Conservation (phyloP, 1,140 invertebrate species). For the Lethocerus indicus region DNA sequence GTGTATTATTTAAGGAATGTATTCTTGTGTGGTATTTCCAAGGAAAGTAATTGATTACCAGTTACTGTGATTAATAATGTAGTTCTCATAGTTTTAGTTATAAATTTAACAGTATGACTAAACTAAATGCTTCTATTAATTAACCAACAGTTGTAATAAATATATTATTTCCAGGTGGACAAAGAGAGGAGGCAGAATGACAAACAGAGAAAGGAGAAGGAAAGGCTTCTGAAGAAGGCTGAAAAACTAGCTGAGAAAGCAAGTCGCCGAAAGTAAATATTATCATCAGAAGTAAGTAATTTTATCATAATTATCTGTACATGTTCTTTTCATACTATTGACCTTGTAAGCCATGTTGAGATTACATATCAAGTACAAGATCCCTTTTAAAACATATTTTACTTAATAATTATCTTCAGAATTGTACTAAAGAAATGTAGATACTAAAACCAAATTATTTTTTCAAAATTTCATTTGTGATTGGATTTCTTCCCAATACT, state of each 20-base stretch:
- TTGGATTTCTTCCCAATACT: too few species aligned
- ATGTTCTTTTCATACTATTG: neutral
- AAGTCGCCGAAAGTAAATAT: constrained; percentile 16
- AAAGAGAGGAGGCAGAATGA: constrained; percentile 56
- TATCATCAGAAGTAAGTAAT: neutral
- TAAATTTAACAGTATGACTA: neutral
- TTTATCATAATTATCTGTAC: neutral
- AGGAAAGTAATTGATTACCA: neutral
- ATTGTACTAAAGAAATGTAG: too few species aligned
- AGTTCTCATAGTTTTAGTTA: neutral
- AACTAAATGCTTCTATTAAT: neutral
- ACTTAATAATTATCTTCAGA: too few species aligned
- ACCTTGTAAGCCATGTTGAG: too few species aligned
- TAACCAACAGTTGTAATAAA: neutral
- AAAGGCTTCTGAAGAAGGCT: constrained; percentile 57
- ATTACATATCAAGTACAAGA: too few species aligned
- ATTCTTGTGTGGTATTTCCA: neutral
- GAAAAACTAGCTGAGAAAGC: constrained; percentile 57
- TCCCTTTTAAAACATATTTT: too few species aligned
- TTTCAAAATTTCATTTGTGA: too few species aligned
- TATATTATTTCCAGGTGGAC: constrained; percentile 28
- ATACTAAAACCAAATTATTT: too few species aligned
- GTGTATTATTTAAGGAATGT: neutral
- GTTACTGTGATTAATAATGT: neutral
- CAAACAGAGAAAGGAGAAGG: constrained; percentile 59